Base-by-base conservation (phyloP, 2,888 invertebrate genomes). In the Latheticus oryzae region DNA sequence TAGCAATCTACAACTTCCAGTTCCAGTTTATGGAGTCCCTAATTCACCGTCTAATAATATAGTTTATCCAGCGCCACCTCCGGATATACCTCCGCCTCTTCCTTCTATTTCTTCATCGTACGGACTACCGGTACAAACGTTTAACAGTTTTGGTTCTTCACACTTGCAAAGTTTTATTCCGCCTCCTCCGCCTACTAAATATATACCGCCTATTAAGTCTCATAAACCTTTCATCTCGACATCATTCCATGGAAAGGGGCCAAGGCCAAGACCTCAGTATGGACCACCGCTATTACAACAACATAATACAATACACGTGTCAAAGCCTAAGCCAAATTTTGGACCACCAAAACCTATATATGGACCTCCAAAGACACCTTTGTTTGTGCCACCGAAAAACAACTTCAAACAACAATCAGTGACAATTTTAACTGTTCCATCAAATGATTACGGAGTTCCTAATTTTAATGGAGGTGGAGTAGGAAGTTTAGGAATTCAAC, bases 1-100 rank as follows among this genome's bases (percentile, higher is more conserved):
- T 21, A 70, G 73, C 45, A 79, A 83, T 78, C 70, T 79, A 75
- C 83, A 82, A 53, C 75, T 80, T 7, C 85, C 85, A 1, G 78
- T 81, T 1, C 85, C 85, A 9, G 80, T 86, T 0, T 86, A 86
- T 69, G 85, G 85, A 47, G 83, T 82, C 0, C 85, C 85, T 2
- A 81, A 83, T 58, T 73, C 78, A 33, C 78, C 80, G 4, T 70
- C 75, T 2, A 77, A 76, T 61, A 79, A 77, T 51, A 60, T 78
- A 19, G 71, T 79, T 33, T 80, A 80, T 67, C 80, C 80, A n/a
- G 75, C 74, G 37, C 82, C 81, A 19, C 79, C 81, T 2, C 80
- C 82, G 13, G 81, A 72, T 65, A 73, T 79, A 30, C 79, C 79
- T 21, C 79, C 81, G 23, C 76, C 78, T 8, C 69, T 66, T 28